Evolutionary conservation across 1,140 invertebrate species (phyloP), one percentile per base, ranked within the genome.

Genomic region (Camponotus vicinus): DNA sequence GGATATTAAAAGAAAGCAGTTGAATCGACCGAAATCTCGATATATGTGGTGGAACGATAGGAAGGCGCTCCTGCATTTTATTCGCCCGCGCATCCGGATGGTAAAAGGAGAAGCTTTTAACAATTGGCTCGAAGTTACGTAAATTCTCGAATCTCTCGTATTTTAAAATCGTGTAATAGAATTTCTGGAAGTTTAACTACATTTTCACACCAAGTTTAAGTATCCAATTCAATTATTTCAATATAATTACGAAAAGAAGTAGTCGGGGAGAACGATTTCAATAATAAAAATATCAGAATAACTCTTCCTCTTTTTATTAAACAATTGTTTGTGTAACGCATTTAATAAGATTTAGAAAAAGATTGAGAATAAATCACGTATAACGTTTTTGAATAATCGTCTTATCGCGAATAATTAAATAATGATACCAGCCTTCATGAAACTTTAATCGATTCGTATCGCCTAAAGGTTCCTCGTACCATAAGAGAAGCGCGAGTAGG

Each of bases 1-100:
- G 67, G 79, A 83, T 83, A 83, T 83, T 83, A 83, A 83, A 83
- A 83, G 55, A 63, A 83, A 73, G 69, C 73, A 83, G 69, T 75
- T 73, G 55, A 75, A 61, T 83, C 79, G 79, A 83, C 59, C 32
- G 55, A 83, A 83, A 83, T 83, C 69, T 73, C 79, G 79, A 83
- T 83, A 45, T 83, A 83, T 83, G 79, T 61, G 69, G 52, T 27
- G 79, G 55, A 75, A 83, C 55, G 55, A 75, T 61, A 75, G 79
- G 42, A 37, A 83, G 75, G 15, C 40, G 67, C 32, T 70, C 21
- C 40, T 34, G 40, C 37, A 73, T 83, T 83, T 83, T 75, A 83
- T 75, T 75, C 69, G 63, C n/a, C 55, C 71, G 79, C 67, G 67
- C 55, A 18, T 63, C 55, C 34, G 21, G 15, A 32, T 27, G 21